Evolutionary conservation across 2,888 invertebrate genomes (phyloP).

Genomic region (Papilio gigon): DNA sequence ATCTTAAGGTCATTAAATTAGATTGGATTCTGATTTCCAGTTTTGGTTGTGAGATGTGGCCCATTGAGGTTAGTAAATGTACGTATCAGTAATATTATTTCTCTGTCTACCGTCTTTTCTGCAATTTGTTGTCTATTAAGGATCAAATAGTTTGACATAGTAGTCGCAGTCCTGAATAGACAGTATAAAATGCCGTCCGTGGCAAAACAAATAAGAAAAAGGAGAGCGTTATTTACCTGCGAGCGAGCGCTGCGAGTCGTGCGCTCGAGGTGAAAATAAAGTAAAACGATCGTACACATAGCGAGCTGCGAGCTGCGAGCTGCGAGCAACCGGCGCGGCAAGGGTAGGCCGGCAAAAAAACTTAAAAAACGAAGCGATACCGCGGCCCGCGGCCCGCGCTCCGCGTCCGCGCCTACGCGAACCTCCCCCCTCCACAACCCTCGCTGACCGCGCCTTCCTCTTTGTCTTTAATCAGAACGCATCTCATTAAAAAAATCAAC

Average conservation of each 20-base stretch:
- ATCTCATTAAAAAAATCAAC: constrained; percentile 30
- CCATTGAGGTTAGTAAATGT: not conserved
- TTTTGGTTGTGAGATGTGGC: not conserved
- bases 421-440: constrained; percentile 53
- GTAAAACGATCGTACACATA: constrained; percentile 62
- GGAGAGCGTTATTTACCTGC: constrained; percentile 74
- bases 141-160: not conserved
- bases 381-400: constrained; percentile 53
- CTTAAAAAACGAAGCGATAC: constrained; percentile 61
- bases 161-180: constrained; percentile 33
- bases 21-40: not conserved
- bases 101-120: not conserved
- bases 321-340: constrained; percentile 54
- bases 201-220: constrained; percentile 70
- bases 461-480: constrained; percentile 30
- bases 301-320: constrained; percentile 45
- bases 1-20: too few species aligned
- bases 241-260: constrained; percentile 60
- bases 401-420: constrained; percentile 71
- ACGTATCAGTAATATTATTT: not conserved
- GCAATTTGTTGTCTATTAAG: too few species aligned
- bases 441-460: constrained; percentile 29
- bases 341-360: constrained; percentile 78
- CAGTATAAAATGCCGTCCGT: constrained; percentile 57
- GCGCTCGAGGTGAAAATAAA: constrained; percentile 67